Base-by-base conservation (phyloP, 2,888 invertebrate genomes). In the Malacosoma neustria region DNA sequence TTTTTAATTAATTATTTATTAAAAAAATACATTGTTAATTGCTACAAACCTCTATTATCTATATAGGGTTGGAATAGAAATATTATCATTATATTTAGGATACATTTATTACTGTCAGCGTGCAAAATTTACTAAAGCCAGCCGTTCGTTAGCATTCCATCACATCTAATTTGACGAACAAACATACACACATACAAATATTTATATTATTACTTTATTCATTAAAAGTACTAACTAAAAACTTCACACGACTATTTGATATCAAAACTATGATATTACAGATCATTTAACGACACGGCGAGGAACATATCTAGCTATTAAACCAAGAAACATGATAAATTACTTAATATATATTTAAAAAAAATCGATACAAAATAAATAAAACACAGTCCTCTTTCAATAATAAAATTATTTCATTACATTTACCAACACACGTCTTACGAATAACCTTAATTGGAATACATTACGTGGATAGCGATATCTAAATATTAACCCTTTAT, bases 21-120 rank as follows among this genome's bases (percentile, higher is more conserved):
- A 73, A 80, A 81, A 81, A 82, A 79, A 82, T 82, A 82, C 79
- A 79, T 66, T 74, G 67, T 74, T 76, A 75, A 77, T 76, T 64
- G 72, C 77, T 81, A 51, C 57, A 76, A 74, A 80, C 68, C 67
- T 79, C 77, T 77, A 80, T 74, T 71, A 76, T 71, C 67, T 60
- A 67, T 68, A 75, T 72, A 77, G 72, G 72, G 65, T 73, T 82
- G 82, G 82, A 84, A 82, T 82, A 74, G 73, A 74, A 77, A 76
- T 75, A 74, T 64, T 65, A 61, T 69, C 59, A 57, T 59, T 57
- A 52, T 55, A 52, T 57, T n/a, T n/a, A n/a, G n/a, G n/a, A n/a
- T n/a, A n/a, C 55, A 58, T 56, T 51, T 51, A 58, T 62, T 61
- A 64, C 61, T 53, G 68, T 73, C 71, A 70, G 72, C 76, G 81